These are phyloP conservation scores for Hippocampus zosterae DNA, from an alignment of 2,113 vertebrate genomes.

Conservation along the genomic window DNA sequence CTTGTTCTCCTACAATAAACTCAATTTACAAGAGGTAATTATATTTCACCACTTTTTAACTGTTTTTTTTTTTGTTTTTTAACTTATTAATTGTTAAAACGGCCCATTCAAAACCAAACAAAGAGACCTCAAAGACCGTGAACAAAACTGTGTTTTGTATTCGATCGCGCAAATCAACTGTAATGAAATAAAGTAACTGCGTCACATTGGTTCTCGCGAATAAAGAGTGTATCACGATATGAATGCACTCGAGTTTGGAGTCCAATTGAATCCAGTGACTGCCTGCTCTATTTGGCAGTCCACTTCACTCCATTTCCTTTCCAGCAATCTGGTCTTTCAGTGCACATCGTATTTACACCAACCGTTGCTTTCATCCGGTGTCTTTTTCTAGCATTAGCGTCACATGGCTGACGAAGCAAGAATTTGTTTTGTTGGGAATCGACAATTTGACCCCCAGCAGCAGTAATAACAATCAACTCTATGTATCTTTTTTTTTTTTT, in stretches of 20 bases:
- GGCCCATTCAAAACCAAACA: neutral
- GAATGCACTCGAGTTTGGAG: neutral
- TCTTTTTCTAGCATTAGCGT: neutral
- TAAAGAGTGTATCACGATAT: neutral
- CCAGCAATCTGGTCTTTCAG: neutral
- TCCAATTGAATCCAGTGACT: neutral
- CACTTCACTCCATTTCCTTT: neutral
- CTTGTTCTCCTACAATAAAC: neutral
- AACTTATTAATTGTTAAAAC: neutral
- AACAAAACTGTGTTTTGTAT: neutral
- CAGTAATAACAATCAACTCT: neutral
- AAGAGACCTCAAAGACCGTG: neutral
- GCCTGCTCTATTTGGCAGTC: neutral
- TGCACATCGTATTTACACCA: neutral
- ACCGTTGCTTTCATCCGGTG: neutral
- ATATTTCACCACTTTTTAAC: constrained; percentile 2
- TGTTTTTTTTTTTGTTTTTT: too few relatives aligned
- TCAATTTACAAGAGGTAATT: neutral
- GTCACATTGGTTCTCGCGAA: neutral
- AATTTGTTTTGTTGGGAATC: neutral
- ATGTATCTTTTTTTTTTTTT: neutral
- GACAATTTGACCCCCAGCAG: neutral
- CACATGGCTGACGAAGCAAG: neutral
- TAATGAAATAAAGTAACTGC: neutral
- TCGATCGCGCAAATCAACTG: neutral